Conservation (phyloP, 2,888 invertebrate species). For the Mayetiola destructor region DNA sequence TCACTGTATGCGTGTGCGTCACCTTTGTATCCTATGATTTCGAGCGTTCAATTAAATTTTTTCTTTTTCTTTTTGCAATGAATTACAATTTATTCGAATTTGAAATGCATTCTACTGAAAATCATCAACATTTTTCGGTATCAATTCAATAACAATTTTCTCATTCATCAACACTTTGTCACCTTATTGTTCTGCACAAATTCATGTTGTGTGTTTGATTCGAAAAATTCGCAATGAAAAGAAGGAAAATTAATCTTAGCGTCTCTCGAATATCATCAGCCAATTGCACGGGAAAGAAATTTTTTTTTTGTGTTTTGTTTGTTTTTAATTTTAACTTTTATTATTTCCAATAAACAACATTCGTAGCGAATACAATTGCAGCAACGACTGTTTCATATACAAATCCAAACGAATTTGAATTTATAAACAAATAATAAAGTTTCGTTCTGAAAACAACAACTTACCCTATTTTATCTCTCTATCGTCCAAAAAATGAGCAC, state of each 20-base stretch:
- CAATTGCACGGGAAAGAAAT: not conserved
- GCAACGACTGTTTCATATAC: not conserved
- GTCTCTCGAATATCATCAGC: too few relatives aligned
- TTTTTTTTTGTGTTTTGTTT: not conserved
- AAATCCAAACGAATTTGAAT: not conserved
- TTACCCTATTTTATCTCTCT: conserved; percentile 12
- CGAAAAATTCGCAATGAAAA: not conserved
- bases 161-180: too few relatives aligned
- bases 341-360: not conserved
- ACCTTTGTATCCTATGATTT: conserved; percentile 1
- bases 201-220: too few relatives aligned
- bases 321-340: not conserved
- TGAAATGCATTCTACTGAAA: too few relatives aligned
- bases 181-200: too few relatives aligned
- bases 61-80: not conserved
- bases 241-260: not conserved
- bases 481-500: too few relatives aligned
- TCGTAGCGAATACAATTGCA: not conserved
- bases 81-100: too few relatives aligned
- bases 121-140: too few relatives aligned
- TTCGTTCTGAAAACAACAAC: not conserved
- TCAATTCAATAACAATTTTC: too few relatives aligned
- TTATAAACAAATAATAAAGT: not conserved
- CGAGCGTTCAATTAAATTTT: not conserved
- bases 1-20: conserved; percentile 7